A percentile compares a stretch with the other conserved stretches of the same genome.
These are phyloP conservation scores for Helicoverpa armigera DNA, from an alignment of 1,140 invertebrate genomes.

Conservation along the genomic window DNA sequence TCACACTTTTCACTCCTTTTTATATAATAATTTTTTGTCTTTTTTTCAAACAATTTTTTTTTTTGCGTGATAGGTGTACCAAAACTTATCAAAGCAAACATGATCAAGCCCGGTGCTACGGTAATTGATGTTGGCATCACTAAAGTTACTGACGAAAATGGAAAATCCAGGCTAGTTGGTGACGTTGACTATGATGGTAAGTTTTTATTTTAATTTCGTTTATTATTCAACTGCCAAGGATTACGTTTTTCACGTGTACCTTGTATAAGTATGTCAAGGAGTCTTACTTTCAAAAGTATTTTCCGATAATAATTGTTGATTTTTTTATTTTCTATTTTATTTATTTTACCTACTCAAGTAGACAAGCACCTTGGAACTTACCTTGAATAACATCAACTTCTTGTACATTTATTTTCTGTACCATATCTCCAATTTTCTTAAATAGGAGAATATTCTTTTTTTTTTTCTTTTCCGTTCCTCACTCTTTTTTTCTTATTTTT, in stretches of 20 bases:
- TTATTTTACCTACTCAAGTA: too few species aligned
- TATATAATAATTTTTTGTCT: neutral
- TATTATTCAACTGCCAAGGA: too few species aligned
- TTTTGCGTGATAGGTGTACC: slow-evolving; percentile 88
- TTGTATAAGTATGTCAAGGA: too few species aligned
- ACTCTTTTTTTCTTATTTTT: slow-evolving; percentile 52
- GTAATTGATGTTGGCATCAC: slow-evolving; percentile 96
- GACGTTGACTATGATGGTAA: slow-evolving; percentile 95
- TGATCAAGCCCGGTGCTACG: slow-evolving; percentile 95
- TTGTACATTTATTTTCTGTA: neutral
- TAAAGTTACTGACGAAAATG: slow-evolving; percentile 88
- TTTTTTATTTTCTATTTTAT: too few species aligned
- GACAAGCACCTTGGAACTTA: too few species aligned
- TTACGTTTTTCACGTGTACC: neutral
- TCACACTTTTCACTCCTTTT: neutral
- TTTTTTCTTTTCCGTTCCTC: slow-evolving; percentile 1
- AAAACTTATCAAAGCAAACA: slow-evolving; percentile 92
- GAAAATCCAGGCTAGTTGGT: slow-evolving; percentile 92
- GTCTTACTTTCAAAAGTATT: neutral
- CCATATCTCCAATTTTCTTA: neutral
- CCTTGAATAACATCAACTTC: too few species aligned
- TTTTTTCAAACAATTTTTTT: neutral
- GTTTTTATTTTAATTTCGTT: slow-evolving; percentile 44
- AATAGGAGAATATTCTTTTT: too few species aligned
- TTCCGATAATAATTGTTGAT: too few species aligned